A percentile compares a stretch with the other conserved stretches of the same genome.
Evolutionary conservation across 2,797 vertebrate genomes (phyloP).

Genomic region (Crenichthys baileyi): DNA sequence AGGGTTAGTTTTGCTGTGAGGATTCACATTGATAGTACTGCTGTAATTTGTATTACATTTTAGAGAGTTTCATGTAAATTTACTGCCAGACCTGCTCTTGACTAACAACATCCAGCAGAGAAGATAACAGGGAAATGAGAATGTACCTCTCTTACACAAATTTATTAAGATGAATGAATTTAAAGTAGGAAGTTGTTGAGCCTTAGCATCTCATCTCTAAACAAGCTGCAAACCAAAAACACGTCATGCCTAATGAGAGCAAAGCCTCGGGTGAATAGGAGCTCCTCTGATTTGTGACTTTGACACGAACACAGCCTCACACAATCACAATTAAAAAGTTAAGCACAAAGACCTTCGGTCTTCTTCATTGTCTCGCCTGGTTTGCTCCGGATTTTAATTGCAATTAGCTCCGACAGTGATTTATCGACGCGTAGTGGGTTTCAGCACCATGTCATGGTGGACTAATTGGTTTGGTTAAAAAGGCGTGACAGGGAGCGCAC

Average conservation of each 20-base stretch:
- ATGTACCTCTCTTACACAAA: conserved; percentile 5
- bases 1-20: too few relatives aligned
- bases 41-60: not conserved
- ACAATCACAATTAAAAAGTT: conserved; percentile 66
- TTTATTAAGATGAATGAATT: conserved; percentile 39
- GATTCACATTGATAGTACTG: too few relatives aligned
- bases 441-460: conserved; percentile 49
- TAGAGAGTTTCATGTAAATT: not conserved
- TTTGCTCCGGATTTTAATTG: conserved; percentile 78
- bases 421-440: conserved; percentile 70
- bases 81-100: not conserved
- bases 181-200: conserved; percentile 4
- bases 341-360: conserved; percentile 67
- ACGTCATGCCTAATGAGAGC: conserved; percentile 48
- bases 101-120: not conserved
- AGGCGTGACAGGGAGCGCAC: conserved; percentile 69
- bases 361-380: conserved; percentile 72
- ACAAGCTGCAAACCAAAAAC: conserved; percentile 24
- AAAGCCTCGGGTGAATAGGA: conserved; percentile 45
- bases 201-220: conserved; percentile 30
- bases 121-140: conserved; percentile 10
- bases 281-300: conserved; percentile 57
- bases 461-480: conserved; percentile 83
- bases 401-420: conserved; percentile 77
- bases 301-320: conserved; percentile 54